Evolutionary conservation across 1,140 invertebrate genomes (phyloP).

Genomic region (Caenorhabditis elegans): WBcel235 BX284605.5:3972501-3973000

Average conservation of each 20-base stretch:
- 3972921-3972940: not conserved
- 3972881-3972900: no score
- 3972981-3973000: not conserved
- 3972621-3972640: not conserved
- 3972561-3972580: slow-evolving; percentile 51
- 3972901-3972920: not conserved
- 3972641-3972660: not conserved
- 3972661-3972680: slow-evolving; percentile 22
- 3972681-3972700: slow-evolving; percentile 20
- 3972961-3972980: not conserved
- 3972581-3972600: slow-evolving; percentile 27
- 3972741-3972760: slow-evolving; percentile 3
- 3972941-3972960: not conserved
- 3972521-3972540: slow-evolving; percentile 54
- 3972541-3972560: slow-evolving; percentile 47
- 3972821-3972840: slow-evolving; percentile 34
- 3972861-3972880: not conserved
- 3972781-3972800: not conserved
- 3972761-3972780: slow-evolving; percentile 19
- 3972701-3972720: slow-evolving; percentile 23
- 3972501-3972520: slow-evolving; percentile 51
- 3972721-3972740: slow-evolving; percentile 38
- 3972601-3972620: slow-evolving; percentile 36
- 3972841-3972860: slow-evolving; percentile 30
- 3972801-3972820: not conserved